Evolutionary conservation across 2,797 vertebrate genomes (phyloP).

Genomic region (Fistularia commersonii): DNA sequence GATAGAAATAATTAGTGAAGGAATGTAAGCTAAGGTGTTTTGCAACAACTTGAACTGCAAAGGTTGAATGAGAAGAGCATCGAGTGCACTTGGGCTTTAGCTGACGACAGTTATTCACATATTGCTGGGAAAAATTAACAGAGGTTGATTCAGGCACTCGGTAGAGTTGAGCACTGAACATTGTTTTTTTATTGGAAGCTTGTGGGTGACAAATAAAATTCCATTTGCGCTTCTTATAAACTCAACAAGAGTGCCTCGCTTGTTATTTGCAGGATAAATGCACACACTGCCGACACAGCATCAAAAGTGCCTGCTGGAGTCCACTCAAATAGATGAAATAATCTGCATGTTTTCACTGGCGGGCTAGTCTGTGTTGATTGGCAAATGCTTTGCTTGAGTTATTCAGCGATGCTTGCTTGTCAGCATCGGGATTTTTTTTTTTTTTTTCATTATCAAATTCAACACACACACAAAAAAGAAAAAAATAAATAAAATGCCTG

Average conservation of each 20-base stretch:
- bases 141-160: conserved; percentile 9
- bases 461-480: conserved; percentile 44
- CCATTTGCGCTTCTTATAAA: conserved; percentile 53
- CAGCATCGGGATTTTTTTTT: conserved; percentile 39
- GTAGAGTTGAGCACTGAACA: conserved; percentile 23
- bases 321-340: conserved; percentile 64
- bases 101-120: conserved; percentile 10
- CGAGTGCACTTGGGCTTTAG: background rate
- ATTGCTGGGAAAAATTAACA: conserved; percentile 15
- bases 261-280: conserved; percentile 57
- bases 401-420: conserved; percentile 65
- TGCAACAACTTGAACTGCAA: too few relatives aligned
- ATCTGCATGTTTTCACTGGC: conserved; percentile 70
- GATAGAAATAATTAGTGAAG: too few relatives aligned
- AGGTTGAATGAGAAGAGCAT: too few relatives aligned
- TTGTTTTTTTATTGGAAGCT: conserved; percentile 18
- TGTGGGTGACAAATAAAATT: conserved; percentile 55
- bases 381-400: conserved; percentile 63
- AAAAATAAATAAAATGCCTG: background rate
- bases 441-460: conserved; percentile 41
- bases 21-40: too few relatives aligned
- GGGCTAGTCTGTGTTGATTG: conserved; percentile 57
- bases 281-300: conserved; percentile 48
- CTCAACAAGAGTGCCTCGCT: conserved; percentile 54
- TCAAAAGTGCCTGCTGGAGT: conserved; percentile 65